Base-by-base conservation (phyloP, 2,888 invertebrate species). In the Athalia rosae region DNA sequence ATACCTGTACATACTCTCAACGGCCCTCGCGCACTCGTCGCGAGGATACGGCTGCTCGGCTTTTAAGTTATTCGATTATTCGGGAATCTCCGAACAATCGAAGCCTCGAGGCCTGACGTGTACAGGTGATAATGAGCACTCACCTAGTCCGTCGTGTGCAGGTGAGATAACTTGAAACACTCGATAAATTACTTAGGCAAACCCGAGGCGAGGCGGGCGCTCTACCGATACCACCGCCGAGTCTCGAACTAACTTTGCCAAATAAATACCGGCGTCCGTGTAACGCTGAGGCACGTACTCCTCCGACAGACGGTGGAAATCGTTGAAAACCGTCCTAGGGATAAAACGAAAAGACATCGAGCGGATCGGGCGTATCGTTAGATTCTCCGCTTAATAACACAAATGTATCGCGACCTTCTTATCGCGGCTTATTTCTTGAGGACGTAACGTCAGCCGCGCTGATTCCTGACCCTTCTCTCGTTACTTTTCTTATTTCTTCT, bases 51-150 rank as follows among this genome's bases (percentile, higher is more conserved):
- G 58, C 8, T 28, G n/a, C 5, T 13, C 8, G 45, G 45, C 71
- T 58, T 71, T 71, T 58, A 15, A 71, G 71, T 71, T 58, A 56
- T 71, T 58, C 56, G 71, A 71, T 71, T 71, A 58, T 71, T 71
- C 58, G 45, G 58, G 28, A 28, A 28, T 28, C 28, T 28, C 28
- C 28, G 28, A 28, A 28, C 28, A 28, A 28, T 28, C 28, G 50
- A 41, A 67, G 45, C 67, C 67, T 50, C 50, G 41, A 11, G 64
- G 48, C 67, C 67, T 28, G 53, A 41, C 53, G 48, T 53, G 53
- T 41, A 48, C 50, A 67, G 67, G 45, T 50, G 67, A 28, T 67
- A 9, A 45, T 15, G 48, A 66, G 48, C 15, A 48, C 28, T 28
- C 28, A 28, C 28, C 28, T 28, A 28, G 28, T 2, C 28, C 28